phyloP scores from a whole-genome alignment of 2,888 invertebrate species.

The Cryptus viduatorius region DNA sequence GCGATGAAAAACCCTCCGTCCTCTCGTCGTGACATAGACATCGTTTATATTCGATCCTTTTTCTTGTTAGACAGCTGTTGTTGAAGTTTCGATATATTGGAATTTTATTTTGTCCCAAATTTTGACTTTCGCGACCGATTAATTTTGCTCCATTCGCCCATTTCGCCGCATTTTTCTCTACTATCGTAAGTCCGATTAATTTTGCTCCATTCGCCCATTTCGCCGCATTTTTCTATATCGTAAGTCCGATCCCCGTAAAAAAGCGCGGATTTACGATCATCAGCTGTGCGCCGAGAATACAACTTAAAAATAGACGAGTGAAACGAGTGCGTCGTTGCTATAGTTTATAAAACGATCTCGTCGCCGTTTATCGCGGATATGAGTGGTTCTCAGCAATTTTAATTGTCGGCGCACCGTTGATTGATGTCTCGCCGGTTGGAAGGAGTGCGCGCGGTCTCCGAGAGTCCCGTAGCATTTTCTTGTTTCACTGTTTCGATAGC shows the following conservation, averaged over 20 bases:
- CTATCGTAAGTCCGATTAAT: no score
- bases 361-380: not conserved
- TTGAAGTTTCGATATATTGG: not conserved
- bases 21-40: constrained; percentile 28
- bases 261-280: no score
- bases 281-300: no score
- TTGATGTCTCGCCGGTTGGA: constrained; percentile 43
- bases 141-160: no score
- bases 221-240: no score
- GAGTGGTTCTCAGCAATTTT: constrained; percentile 28
- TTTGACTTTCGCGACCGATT: no score
- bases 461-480: not conserved
- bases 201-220: no score
- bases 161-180: no score
- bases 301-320: not conserved
- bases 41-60: constrained; percentile 1
- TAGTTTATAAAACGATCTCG: not conserved
- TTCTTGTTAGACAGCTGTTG: no score
- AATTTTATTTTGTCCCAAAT: no score
- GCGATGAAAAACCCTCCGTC: not conserved
- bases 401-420: constrained; percentile 50
- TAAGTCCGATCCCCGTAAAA: no score
- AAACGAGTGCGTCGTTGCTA: not conserved
- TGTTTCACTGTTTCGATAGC: not conserved
- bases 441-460: not conserved